These are phyloP conservation scores for Callocephalon fimbriatum DNA, from an alignment of 2,113 vertebrate species.

Conservation along the genomic window DNA sequence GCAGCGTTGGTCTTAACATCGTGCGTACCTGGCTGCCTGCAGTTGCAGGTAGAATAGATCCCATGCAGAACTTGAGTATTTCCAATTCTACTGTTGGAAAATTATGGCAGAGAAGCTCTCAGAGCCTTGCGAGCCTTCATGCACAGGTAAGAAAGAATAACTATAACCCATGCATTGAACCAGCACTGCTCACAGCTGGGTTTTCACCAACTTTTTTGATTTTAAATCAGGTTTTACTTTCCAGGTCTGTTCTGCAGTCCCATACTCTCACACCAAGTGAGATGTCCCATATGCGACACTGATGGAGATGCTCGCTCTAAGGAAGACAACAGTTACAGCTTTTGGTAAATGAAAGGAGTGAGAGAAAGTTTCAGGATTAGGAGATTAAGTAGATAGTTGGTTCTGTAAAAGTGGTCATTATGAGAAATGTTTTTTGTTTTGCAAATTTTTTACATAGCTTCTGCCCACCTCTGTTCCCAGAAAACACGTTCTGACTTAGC, in stretches of 20 bases:
- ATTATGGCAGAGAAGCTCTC: background rate
- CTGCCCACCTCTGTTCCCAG: background rate
- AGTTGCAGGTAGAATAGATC: background rate
- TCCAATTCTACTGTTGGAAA: background rate
- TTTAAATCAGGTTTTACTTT: background rate
- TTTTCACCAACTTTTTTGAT: background rate
- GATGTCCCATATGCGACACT: background rate
- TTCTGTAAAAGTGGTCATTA: background rate
- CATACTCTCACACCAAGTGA: background rate
- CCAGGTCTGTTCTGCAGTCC: background rate
- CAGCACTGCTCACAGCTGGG: background rate
- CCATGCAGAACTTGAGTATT: background rate
- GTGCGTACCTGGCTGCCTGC: background rate
- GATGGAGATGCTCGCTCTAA: background rate
- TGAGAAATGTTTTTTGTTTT: background rate
- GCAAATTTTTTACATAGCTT: background rate
- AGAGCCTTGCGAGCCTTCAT: background rate
- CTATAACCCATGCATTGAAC: background rate
- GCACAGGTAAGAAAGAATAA: background rate
- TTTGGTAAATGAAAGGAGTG: background rate
- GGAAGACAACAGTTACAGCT: background rate
- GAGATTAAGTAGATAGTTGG: background rate
- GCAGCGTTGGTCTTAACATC: background rate
- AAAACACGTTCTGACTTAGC: background rate
- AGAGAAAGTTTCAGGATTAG: background rate